Conservation (phyloP, 2,797 vertebrate species). For the Eleutherodactylus coqui region DNA sequence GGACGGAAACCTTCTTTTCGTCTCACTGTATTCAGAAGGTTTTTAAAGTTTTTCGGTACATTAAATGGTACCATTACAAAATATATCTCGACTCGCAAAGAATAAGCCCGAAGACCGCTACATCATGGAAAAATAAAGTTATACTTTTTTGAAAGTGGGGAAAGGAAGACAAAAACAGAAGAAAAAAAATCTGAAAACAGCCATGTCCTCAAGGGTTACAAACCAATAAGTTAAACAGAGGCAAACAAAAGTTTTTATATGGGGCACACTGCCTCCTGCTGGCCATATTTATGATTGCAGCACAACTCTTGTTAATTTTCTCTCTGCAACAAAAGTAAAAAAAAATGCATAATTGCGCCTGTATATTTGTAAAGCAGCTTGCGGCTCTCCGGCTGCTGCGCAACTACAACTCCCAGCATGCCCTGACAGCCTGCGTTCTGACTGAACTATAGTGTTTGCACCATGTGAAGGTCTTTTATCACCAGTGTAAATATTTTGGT, state of each 20-base stretch:
- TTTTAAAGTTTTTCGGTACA: too few relatives aligned
- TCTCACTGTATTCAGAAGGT: too few relatives aligned
- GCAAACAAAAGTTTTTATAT: neutral
- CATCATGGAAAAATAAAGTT: too few relatives aligned
- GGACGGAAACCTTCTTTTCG: too few relatives aligned
- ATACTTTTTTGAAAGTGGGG: too few relatives aligned
- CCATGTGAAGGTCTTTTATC: neutral
- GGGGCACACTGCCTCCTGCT: neutral
- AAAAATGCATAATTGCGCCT: neutral
- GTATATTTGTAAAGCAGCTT: neutral
- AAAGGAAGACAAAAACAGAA: too few relatives aligned
- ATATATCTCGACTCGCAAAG: too few relatives aligned
- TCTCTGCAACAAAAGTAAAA: neutral
- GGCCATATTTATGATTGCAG: neutral
- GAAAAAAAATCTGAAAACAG: too few relatives aligned
- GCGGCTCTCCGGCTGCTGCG: neutral
- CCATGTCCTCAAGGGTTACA: too few relatives aligned
- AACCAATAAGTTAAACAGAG: neutral
- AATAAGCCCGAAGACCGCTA: too few relatives aligned
- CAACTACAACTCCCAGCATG: neutral
- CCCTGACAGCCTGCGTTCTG: neutral
- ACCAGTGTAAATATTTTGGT: slow-evolving; percentile 36
- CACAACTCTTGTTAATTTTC: neutral
- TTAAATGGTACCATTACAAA: too few relatives aligned
- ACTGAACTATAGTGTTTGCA: neutral